phyloP scores from a whole-genome alignment of 1,140 invertebrate genomes.

The Orchesella cincta region DNA sequence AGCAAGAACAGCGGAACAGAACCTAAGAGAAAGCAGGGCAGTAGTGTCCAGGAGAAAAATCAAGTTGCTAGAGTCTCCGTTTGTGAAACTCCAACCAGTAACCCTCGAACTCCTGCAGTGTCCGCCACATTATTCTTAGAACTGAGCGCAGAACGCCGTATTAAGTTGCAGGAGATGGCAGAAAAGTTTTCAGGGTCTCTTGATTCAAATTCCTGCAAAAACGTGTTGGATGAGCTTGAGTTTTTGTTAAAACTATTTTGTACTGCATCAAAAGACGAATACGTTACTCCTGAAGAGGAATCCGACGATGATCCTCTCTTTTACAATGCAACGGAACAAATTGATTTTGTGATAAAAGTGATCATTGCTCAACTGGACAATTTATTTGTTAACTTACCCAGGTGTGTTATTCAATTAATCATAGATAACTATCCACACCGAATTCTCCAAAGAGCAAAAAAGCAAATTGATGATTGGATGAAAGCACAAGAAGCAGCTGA shows the following conservation, averaged over 20 bases:
- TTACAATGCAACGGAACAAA: constrained; percentile 9
- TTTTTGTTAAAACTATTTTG: constrained; percentile 34
- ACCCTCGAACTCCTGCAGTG: not conserved
- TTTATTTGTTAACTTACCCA: constrained; percentile 4
- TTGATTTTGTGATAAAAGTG: constrained; percentile 43
- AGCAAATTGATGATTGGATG: constrained; percentile 39
- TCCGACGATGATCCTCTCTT: not conserved
- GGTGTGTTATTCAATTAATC: constrained; percentile 33
- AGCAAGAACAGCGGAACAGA: too few relatives aligned
- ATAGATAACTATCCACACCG: constrained; percentile 40
- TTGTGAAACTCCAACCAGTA: not conserved
- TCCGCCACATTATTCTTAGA: constrained; percentile 31
- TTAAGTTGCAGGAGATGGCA: constrained; percentile 25
- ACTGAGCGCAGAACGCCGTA: constrained; percentile 18
- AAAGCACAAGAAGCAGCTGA: constrained; percentile 7
- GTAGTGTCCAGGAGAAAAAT: too few relatives aligned
- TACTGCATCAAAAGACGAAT: not conserved
- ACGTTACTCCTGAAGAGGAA: too few relatives aligned
- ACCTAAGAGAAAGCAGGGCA: too few relatives aligned
- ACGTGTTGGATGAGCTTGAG: constrained; percentile 39
- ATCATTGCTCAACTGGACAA: constrained; percentile 32
- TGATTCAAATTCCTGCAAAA: constrained; percentile 38
- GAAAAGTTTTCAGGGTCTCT: constrained; percentile 30
- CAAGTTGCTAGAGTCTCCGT: too few relatives aligned
- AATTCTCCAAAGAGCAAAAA: constrained; percentile 33